Evolutionary conservation across 2,113 vertebrate genomes (phyloP).

Genomic region (Podocnemis expansa): DNA sequence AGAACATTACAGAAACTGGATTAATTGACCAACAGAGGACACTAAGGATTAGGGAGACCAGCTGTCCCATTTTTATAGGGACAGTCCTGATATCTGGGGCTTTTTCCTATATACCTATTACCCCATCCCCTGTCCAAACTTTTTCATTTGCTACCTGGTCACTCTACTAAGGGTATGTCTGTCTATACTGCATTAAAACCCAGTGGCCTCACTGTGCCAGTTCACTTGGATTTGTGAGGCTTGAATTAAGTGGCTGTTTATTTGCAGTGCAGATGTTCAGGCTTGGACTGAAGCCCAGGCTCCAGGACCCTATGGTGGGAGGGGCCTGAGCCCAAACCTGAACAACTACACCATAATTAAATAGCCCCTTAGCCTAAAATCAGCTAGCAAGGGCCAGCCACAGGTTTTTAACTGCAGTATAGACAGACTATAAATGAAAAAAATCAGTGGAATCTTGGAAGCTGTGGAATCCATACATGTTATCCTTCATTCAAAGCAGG

Average conservation of each 20-base stretch:
- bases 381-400: too few species aligned
- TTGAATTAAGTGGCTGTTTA: background rate
- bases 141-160: too few species aligned
- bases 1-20: background rate
- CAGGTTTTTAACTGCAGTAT: background rate
- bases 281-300: too few species aligned
- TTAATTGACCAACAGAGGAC: too few species aligned
- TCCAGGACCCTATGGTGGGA: too few species aligned
- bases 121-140: too few species aligned
- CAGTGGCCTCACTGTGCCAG: background rate
- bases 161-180: too few species aligned
- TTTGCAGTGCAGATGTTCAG: background rate
- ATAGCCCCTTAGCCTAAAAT: background rate
- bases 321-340: background rate
- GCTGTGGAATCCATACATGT: background rate
- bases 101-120: too few species aligned
- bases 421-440: background rate
- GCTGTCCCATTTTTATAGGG: too few species aligned
- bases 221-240: background rate
- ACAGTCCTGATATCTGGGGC: too few species aligned
- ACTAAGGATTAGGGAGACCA: too few species aligned
- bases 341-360: background rate
- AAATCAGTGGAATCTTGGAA: background rate
- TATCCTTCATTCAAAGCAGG: slow-evolving; percentile 2
- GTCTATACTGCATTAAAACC: background rate